Percentiles rank a stretch among this genome's conserved stretches.
phyloP scores from a whole-genome alignment of 2,797 vertebrate genomes.

The Emys orbicularis region DNA sequence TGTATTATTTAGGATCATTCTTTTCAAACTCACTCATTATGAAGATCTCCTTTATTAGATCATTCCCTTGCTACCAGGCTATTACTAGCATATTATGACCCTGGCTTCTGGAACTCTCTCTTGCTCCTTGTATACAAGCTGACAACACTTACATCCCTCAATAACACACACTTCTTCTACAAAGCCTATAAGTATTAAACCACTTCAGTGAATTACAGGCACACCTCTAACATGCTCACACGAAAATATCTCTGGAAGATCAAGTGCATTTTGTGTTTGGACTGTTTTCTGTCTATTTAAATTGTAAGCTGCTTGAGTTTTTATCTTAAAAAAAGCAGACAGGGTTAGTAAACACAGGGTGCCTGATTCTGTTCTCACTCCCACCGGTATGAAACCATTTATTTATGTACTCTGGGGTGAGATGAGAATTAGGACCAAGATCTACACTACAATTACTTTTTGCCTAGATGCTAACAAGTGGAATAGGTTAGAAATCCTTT shows the following conservation, averaged over 20 bases:
- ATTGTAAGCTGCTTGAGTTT: neutral
- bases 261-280: neutral
- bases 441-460: neutral
- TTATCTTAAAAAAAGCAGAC: neutral
- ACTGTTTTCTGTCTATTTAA: neutral
- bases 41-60: neutral
- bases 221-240: neutral
- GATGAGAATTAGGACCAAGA: neutral
- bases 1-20: neutral
- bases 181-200: neutral
- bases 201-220: neutral
- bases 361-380: neutral
- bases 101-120: neutral
- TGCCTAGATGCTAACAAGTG: neutral
- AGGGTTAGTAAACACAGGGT: neutral
- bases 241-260: rapidly evolving
- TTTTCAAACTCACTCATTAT: neutral
- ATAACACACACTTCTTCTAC: neutral
- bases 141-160: neutral
- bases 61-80: neutral
- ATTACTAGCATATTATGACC: neutral
- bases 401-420: neutral
- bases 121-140: neutral
- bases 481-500: neutral
- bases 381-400: neutral